Percentiles rank a stretch among this genome's conserved stretches.
These are phyloP conservation scores for Thumatha senex DNA, from an alignment of 2,888 invertebrate genomes.

Conservation along the genomic window DNA sequence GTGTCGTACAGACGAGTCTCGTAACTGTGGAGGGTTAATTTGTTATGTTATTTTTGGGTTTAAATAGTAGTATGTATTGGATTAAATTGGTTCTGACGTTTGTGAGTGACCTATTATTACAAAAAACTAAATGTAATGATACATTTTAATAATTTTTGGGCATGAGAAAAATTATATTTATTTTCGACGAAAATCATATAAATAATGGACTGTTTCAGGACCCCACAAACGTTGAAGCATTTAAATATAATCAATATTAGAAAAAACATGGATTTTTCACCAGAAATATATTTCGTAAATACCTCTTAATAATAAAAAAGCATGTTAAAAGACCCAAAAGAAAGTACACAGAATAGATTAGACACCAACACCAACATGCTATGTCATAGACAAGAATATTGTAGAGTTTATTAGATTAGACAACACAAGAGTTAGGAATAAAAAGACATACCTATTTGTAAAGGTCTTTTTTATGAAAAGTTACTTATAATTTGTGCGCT, in stretches of 20 bases:
- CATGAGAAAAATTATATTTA: too few relatives aligned
- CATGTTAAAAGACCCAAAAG: constrained; percentile 10
- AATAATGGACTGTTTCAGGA: too few relatives aligned
- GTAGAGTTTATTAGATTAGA: constrained; percentile 11
- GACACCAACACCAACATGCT: constrained; percentile 56
- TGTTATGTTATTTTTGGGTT: constrained; percentile 12
- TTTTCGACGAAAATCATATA: too few relatives aligned
- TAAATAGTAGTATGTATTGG: constrained; percentile 2
- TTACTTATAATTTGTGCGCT: too few relatives aligned
- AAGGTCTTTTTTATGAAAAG: too few relatives aligned
- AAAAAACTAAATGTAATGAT: background rate
- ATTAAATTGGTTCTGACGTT: background rate
- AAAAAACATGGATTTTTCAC: too few relatives aligned
- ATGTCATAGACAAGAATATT: constrained; percentile 36
- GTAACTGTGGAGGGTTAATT: constrained; percentile 59
- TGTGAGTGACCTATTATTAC: background rate
- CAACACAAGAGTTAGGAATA: constrained; percentile 16
- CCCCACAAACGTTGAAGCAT: too few relatives aligned
- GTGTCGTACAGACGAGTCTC: constrained; percentile 83
- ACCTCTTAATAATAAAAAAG: background rate
- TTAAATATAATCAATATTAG: too few relatives aligned
- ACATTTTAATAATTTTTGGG: background rate
- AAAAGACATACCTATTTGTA: background rate
- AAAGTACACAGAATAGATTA: constrained; percentile 17
- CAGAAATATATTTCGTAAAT: too few relatives aligned